phyloP scores from a whole-genome alignment of 2,797 vertebrate genomes.

The Leuciscus waleckii region DNA sequence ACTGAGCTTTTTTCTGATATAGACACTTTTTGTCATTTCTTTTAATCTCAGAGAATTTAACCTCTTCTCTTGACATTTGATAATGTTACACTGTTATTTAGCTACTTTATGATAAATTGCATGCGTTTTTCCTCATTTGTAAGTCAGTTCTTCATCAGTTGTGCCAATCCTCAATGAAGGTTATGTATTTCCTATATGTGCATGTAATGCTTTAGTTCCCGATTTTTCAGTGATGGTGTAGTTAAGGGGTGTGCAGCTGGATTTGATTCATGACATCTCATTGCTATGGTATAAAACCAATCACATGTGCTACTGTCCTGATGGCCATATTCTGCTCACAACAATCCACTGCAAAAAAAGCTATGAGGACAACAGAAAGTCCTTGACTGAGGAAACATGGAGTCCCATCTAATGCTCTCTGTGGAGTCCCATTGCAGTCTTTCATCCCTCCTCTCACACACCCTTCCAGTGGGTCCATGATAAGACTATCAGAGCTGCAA shows the following conservation, averaged over 20 bases:
- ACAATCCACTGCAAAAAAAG: slow-evolving; percentile 41
- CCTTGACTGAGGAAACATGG: slow-evolving; percentile 39
- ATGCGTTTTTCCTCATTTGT: not conserved
- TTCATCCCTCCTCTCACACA: slow-evolving; percentile 46
- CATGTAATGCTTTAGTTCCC: slow-evolving; percentile 49
- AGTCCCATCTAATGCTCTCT: slow-evolving; percentile 35
- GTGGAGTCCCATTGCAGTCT: slow-evolving; percentile 3
- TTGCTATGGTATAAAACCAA: slow-evolving; percentile 1
- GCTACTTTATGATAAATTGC: not conserved
- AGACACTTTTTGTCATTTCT: not conserved
- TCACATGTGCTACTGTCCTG: slow-evolving; percentile 9
- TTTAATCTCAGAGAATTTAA: not conserved
- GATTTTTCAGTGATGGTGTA: slow-evolving; percentile 40
- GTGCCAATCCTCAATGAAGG: not conserved
- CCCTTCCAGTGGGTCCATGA: slow-evolving; percentile 21
- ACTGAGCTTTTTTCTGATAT: not conserved
- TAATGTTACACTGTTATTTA: not conserved
- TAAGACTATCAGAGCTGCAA: slow-evolving; percentile 45
- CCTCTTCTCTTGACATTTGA: not conserved
- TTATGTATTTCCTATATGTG: slow-evolving; percentile 2
- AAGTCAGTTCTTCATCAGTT: not conserved
- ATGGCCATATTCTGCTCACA: slow-evolving; percentile 25
- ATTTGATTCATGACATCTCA: slow-evolving; percentile 46
- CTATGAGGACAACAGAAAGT: slow-evolving; percentile 4
- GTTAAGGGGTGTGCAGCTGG: slow-evolving; percentile 42